phyloP scores from a whole-genome alignment of 1,140 invertebrate species.

The Apis florea region DNA sequence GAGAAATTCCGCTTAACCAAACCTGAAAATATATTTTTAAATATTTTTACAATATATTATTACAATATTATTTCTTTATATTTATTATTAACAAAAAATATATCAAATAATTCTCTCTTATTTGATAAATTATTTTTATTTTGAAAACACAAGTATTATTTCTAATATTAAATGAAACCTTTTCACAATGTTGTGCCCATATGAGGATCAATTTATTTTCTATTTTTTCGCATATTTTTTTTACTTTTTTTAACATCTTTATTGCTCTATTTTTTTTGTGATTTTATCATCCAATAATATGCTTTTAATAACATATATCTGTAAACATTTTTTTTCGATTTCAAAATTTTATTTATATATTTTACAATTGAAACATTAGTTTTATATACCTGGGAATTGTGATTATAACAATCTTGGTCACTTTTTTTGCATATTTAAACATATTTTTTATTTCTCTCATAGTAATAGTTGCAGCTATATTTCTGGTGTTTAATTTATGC shows the following conservation, averaged over 20 bases:
- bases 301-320: constrained; percentile 74
- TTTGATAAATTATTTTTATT: neutral
- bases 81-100: neutral
- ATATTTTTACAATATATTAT: neutral
- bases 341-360: neutral
- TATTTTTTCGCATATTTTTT: constrained; percentile 59
- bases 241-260: constrained; percentile 63
- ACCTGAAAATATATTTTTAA: constrained; percentile 56
- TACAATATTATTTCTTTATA: neutral
- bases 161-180: constrained; percentile 62
- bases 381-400: constrained; percentile 69
- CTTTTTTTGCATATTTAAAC: constrained; percentile 66
- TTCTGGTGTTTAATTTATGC: constrained; percentile 67
- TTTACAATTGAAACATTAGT: neutral
- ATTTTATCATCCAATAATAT: constrained; percentile 72
- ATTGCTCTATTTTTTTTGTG: constrained; percentile 57
- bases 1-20: constrained; percentile 68
- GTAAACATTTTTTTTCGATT: neutral
- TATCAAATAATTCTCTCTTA: neutral
- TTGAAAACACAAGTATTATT: neutral
- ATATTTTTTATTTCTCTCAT: constrained; percentile 62
- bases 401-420: constrained; percentile 66
- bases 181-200: constrained; percentile 74
- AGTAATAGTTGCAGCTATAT: constrained; percentile 55
- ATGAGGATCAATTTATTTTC: constrained; percentile 67